Conservation (phyloP, 2,797 vertebrate genomes). For the Pseudomugil gertrudae region DNA sequence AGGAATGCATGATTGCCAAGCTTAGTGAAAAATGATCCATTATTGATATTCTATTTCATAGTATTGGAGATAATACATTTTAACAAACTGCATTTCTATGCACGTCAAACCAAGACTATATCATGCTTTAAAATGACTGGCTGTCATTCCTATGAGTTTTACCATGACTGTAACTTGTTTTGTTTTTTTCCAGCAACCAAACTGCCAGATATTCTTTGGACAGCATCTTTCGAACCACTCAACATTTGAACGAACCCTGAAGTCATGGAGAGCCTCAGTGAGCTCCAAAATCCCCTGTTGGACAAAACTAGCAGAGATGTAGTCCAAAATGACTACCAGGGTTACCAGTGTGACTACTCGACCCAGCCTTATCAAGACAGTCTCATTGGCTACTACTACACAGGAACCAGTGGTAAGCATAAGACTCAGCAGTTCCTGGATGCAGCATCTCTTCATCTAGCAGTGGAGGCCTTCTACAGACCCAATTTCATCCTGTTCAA, state of each 20-base stretch:
- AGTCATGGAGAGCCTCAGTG: constrained; percentile 89
- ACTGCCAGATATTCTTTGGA: constrained; percentile 43
- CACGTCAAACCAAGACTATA: not conserved
- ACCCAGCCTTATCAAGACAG: constrained; percentile 85
- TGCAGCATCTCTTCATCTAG: constrained; percentile 90
- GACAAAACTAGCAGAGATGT: constrained; percentile 81
- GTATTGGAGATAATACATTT: constrained; percentile 16
- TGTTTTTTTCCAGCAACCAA: constrained; percentile 55
- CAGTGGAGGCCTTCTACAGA: constrained; percentile 90
- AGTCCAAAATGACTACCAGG: constrained; percentile 80
- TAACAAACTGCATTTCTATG: not conserved
- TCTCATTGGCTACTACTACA: constrained; percentile 89
- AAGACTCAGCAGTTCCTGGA: constrained; percentile 90
- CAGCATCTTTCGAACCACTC: constrained; percentile 27
- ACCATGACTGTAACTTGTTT: constrained; percentile 26
- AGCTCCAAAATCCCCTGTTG: constrained; percentile 90
- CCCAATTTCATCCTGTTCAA: constrained; percentile 89
- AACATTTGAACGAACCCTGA: constrained; percentile 32
- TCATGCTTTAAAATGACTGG: not conserved
- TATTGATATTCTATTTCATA: constrained; percentile 17
- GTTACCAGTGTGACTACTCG: constrained; percentile 84
- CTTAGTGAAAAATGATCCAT: constrained; percentile 36
- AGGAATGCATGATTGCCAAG: constrained; percentile 55
- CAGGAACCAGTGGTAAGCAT: constrained; percentile 72
- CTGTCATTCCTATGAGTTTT: constrained; percentile 12